Evolutionary conservation across 1,140 invertebrate genomes (phyloP).

Genomic region (Trichonephila clavipes): DNA sequence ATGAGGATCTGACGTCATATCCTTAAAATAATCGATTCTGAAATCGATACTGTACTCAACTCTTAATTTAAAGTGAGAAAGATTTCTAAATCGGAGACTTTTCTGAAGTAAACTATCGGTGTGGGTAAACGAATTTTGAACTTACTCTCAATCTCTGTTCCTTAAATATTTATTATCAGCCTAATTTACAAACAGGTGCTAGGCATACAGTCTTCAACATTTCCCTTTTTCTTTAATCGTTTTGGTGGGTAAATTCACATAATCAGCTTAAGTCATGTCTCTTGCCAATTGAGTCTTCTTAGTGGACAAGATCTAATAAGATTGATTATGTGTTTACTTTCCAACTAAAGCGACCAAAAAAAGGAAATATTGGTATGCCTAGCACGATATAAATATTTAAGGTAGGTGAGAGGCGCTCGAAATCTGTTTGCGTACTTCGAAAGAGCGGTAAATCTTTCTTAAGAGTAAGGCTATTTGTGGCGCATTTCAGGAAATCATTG

Average conservation of each 20-base stretch:
- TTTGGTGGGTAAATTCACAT: background rate
- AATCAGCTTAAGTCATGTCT: constrained; percentile 17
- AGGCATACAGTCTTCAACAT: background rate
- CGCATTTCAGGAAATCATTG: too few relatives aligned
- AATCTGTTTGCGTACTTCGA: too few relatives aligned
- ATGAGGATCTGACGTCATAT: constrained; percentile 23
- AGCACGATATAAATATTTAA: too few relatives aligned
- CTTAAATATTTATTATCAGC: background rate
- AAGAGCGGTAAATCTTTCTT: too few relatives aligned
- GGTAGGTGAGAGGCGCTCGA: too few relatives aligned
- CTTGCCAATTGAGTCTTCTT: background rate
- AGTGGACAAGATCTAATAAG: background rate
- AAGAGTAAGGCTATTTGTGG: too few relatives aligned
- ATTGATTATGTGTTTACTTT: too few relatives aligned
- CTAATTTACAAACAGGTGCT: background rate
- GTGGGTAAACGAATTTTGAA: background rate
- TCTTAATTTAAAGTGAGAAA: constrained; percentile 36
- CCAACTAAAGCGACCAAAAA: too few relatives aligned
- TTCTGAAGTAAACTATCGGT: constrained; percentile 20
- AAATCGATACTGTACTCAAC: constrained; percentile 16
- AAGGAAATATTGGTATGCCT: too few relatives aligned
- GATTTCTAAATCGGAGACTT: constrained; percentile 15
- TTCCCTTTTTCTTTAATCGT: background rate
- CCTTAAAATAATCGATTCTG: constrained; percentile 29
- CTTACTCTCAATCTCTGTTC: background rate